These are phyloP conservation scores for Antechinus flavipes DNA, from an alignment of 2,113 vertebrate genomes.

Conservation along the genomic window DNA sequence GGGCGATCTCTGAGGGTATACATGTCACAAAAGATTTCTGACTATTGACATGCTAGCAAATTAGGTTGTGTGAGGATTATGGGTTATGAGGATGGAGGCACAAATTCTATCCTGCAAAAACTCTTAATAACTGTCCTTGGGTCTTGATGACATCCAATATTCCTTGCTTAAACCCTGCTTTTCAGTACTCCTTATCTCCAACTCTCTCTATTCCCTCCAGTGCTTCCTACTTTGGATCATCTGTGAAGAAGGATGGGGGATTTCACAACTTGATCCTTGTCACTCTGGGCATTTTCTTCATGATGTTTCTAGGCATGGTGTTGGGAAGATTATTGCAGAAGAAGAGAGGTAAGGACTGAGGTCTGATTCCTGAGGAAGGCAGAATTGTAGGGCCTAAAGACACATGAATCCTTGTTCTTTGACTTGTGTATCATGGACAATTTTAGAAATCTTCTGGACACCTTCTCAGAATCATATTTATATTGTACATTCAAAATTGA, in stretches of 20 bases:
- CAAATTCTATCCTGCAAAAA: neutral
- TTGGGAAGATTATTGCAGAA: slow-evolving; percentile 54
- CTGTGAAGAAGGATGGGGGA: slow-evolving; percentile 13
- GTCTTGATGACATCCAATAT: too few relatives aligned
- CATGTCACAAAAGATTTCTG: neutral
- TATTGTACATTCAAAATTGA: too few relatives aligned
- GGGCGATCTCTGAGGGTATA: neutral
- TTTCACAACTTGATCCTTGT: slow-evolving; percentile 65
- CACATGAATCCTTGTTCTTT: too few relatives aligned
- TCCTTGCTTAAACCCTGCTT: neutral
- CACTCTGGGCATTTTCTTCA: slow-evolving; percentile 61
- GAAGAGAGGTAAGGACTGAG: slow-evolving; percentile 65
- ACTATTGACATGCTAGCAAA: neutral
- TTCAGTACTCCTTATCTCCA: neutral
- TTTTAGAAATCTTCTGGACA: too few relatives aligned
- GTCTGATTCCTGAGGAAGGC: neutral
- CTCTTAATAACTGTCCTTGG: neutral
- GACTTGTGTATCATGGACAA: too few relatives aligned
- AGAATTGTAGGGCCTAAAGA: neutral
- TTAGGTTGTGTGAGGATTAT: neutral
- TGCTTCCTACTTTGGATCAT: neutral
- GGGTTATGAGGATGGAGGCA: rapidly evolving
- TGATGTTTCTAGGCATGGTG: slow-evolving; percentile 61
- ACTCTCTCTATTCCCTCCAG: neutral
- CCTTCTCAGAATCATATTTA: too few relatives aligned